These are phyloP conservation scores for Nezara viridula DNA, from an alignment of 2,888 invertebrate species.

Conservation along the genomic window DNA sequence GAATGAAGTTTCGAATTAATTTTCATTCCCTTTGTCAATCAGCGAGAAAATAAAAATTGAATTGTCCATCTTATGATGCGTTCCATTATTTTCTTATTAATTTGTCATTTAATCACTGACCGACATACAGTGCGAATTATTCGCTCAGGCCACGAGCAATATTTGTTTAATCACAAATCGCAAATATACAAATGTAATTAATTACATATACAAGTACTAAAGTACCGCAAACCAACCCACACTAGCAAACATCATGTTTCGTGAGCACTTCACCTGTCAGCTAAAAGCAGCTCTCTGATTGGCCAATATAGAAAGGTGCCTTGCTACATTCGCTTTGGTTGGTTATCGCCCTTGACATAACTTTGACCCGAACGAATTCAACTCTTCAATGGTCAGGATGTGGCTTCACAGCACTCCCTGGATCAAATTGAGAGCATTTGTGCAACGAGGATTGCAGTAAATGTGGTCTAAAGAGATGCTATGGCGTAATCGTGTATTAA, in stretches of 20 bases:
- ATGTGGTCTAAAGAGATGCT: background rate
- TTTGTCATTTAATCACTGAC: no score
- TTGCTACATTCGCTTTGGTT: background rate
- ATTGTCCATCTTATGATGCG: no score
- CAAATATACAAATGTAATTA: background rate
- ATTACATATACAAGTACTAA: background rate
- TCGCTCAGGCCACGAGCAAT: no score
- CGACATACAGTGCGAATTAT: no score
- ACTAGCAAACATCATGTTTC: background rate
- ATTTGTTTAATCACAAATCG: no score
- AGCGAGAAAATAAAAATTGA: no score
- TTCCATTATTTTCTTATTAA: no score
- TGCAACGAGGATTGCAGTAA: background rate
- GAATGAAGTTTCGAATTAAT: no score
- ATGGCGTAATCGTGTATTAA: background rate
- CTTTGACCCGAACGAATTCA: constrained; percentile 31
- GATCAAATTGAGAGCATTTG: background rate
- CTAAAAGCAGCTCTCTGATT: background rate
- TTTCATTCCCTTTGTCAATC: no score
- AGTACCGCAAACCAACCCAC: background rate
- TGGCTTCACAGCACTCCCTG: background rate
- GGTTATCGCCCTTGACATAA: constrained; percentile 42
- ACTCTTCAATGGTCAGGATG: constrained; percentile 17
- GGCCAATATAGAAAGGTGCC: background rate
- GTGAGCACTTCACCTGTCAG: background rate